Percentiles rank a stretch among this genome's conserved stretches.
phyloP scores from a whole-genome alignment of 1,140 invertebrate species.

The Drosophila sturtevanti region DNA sequence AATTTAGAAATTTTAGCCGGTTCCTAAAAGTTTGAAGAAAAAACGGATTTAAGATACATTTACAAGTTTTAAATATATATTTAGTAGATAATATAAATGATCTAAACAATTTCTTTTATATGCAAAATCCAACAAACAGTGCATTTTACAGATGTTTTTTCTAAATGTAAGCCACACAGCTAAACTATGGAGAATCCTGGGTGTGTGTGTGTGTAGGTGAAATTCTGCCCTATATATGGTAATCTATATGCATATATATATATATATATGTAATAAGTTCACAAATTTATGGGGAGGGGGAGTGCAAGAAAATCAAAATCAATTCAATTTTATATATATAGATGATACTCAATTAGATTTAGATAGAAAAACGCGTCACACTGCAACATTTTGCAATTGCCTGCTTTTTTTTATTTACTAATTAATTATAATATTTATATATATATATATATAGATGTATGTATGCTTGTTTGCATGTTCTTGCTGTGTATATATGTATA shows the following conservation, averaged over 20 bases:
- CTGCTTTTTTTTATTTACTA: slow-evolving; percentile 66
- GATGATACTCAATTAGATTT: slow-evolving; percentile 21
- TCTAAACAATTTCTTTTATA: too few relatives aligned
- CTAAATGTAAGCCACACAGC: not conserved
- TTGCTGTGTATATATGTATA: slow-evolving; percentile 17
- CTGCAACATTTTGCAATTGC: slow-evolving; percentile 64
- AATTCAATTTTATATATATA: slow-evolving; percentile 56
- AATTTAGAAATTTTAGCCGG: not conserved
- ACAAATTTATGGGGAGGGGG: not conserved
- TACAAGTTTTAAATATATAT: too few relatives aligned
- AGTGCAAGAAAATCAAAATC: slow-evolving; percentile 49
- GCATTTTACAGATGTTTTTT: not conserved
- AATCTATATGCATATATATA: slow-evolving; percentile 47
- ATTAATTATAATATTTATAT: slow-evolving; percentile 55
- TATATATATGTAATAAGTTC: slow-evolving; percentile 45
- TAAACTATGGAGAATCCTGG: slow-evolving; percentile 27
- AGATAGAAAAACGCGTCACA: slow-evolving; percentile 54
- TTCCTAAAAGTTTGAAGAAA: too few relatives aligned
- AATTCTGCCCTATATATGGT: slow-evolving; percentile 47
- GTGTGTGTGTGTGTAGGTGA: slow-evolving; percentile 22
- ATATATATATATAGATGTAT: slow-evolving; percentile 34
- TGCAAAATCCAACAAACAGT: not conserved
- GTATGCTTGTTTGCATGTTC: slow-evolving; percentile 41
- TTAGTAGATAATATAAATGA: too few relatives aligned
- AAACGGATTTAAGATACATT: too few relatives aligned